Conservation (phyloP, 2,113 vertebrate species). For the Astatoreochromis straeleni region DNA sequence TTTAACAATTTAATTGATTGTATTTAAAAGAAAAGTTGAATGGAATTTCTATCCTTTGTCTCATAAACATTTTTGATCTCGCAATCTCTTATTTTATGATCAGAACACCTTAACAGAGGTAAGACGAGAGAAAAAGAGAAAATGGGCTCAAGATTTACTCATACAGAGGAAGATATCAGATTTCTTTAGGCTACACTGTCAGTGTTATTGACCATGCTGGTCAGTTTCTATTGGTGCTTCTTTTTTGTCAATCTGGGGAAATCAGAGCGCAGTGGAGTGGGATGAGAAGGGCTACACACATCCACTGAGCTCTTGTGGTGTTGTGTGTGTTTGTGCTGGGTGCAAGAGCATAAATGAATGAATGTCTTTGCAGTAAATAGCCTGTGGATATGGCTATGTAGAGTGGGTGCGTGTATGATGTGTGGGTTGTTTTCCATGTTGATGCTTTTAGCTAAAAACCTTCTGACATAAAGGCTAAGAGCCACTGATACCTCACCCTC, state of each 20-base stretch:
- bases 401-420: conserved; percentile 31
- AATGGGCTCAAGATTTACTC: not conserved
- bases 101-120: not conserved
- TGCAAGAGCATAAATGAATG: conserved; percentile 46
- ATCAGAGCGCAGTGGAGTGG: conserved; percentile 58
- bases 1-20: not conserved
- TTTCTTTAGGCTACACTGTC: conserved; percentile 59
- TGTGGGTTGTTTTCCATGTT: conserved; percentile 59
- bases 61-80: not conserved
- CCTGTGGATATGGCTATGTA: conserved; percentile 45
- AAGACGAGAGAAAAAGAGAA: not conserved
- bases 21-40: not conserved
- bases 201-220: conserved; percentile 59
- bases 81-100: not conserved
- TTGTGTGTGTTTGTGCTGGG: conserved; percentile 4
- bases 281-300: conserved; percentile 21
- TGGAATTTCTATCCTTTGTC: not conserved
- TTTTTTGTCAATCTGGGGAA: conserved; percentile 69
- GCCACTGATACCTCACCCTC: conserved; percentile 8
- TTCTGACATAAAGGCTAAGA: conserved; percentile 38
- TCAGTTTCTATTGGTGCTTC: conserved; percentile 52
- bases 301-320: not conserved
- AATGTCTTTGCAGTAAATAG: conserved; percentile 50
- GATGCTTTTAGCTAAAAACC: conserved; percentile 51
- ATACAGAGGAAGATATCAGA: conserved; percentile 39